Evolutionary conservation across 2,888 invertebrate genomes (phyloP).

Genomic region (Pantelozetes paolii): DNA sequence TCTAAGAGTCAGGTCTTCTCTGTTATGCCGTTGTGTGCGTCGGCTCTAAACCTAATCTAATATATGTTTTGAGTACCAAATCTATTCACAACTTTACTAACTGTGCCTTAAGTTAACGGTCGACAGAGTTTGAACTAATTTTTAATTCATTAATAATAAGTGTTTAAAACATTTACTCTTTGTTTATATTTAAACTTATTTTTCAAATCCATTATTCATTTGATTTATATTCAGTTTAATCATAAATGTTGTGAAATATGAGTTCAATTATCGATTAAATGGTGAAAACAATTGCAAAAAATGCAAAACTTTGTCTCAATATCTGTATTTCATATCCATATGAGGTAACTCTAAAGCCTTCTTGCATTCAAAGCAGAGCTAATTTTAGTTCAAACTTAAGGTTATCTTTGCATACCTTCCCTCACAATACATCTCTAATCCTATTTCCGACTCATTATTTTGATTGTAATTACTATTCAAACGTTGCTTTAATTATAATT

Average conservation of each 20-base stretch:
- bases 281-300: neutral
- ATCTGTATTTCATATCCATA: slow-evolving; percentile 29
- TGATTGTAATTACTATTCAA: neutral
- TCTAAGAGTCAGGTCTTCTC: neutral
- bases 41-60: slow-evolving; percentile 14
- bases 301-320: neutral
- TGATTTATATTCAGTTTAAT: neutral
- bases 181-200: neutral
- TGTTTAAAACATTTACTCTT: no score
- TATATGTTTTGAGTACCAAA: neutral
- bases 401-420: slow-evolving; percentile 8
- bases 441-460: neutral
- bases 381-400: slow-evolving; percentile 32
- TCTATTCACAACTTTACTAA: neutral
- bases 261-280: neutral
- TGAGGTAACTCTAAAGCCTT: slow-evolving; percentile 28
- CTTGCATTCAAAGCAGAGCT: slow-evolving; percentile 9
- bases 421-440: neutral
- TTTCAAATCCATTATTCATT: neutral
- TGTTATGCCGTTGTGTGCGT: neutral
- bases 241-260: neutral
- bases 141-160: no score
- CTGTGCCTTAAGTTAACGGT: slow-evolving; percentile 11
- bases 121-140: slow-evolving; percentile 9
- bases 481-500: neutral